Percentiles rank a stretch among this genome's conserved stretches.
Evolutionary conservation across 2,888 invertebrate genomes (phyloP).

Genomic region (Eilema sororculum): DNA sequence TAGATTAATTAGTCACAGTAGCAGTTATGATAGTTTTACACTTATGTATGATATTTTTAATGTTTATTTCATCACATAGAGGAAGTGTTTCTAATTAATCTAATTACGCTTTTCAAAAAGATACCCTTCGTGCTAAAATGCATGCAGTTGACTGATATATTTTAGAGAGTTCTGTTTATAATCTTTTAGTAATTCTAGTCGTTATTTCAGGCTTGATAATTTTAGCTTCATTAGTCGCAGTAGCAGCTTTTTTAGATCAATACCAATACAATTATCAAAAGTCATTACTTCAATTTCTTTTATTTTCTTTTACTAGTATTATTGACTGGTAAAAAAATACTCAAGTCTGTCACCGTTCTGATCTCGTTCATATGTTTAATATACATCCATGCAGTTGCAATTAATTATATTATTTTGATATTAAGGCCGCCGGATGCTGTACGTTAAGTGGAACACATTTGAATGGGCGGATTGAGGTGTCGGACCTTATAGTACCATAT

Average conservation of each 20-base stretch:
- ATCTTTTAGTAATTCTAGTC: too few species aligned
- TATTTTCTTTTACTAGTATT: too few species aligned
- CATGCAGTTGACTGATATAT: too few species aligned
- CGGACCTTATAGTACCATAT: slow-evolving; percentile 35
- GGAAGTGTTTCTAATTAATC: background rate
- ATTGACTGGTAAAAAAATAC: background rate
- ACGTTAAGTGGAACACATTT: slow-evolving; percentile 68
- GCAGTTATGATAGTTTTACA: too few species aligned
- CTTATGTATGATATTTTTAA: too few species aligned
- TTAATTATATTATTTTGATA: slow-evolving; percentile 60
- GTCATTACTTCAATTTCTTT: too few species aligned
- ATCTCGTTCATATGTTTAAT: background rate
- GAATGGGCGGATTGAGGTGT: slow-evolving; percentile 61
- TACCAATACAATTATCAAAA: background rate
- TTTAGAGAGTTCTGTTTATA: too few species aligned
- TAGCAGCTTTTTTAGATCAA: too few species aligned
- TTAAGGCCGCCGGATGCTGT: slow-evolving; percentile 73
- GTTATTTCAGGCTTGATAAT: too few species aligned
- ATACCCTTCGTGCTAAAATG: background rate
- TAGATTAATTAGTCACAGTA: too few species aligned
- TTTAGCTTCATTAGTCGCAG: too few species aligned
- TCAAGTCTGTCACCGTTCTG: slow-evolving; percentile 4
- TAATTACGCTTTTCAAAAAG: background rate
- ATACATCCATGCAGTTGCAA: slow-evolving; percentile 30
- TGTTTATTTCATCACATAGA: background rate